Evolutionary conservation across 2,113 vertebrate genomes (phyloP), one percentile per base, ranked within the genome.

Genomic region (Actinemys pallida): DNA sequence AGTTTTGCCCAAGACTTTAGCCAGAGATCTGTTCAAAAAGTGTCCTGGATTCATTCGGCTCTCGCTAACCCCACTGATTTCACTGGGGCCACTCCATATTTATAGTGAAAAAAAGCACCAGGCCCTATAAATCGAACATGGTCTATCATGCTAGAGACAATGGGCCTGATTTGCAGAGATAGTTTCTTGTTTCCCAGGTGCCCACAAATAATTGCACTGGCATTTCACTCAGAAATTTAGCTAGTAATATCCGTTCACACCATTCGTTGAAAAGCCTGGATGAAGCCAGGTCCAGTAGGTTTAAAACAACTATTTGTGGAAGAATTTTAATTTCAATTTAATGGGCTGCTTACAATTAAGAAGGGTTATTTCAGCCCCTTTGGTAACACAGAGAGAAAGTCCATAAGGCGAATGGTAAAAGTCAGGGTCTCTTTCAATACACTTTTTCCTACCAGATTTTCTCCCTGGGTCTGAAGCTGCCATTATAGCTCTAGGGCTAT

Each of bases 201-300:
- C 2, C 42, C 7, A 2, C 59, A 3, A 0, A 27, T 31, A 10
- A 0, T 2, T 7, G 42, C 35, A 39, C 1, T 22, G 7, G 52
- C 20, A 31, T 25, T 17, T 86, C 50, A 5, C 47, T 42, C 2
- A 8, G 57, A 76, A 22, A 31, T 29, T 65, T n/a, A 42, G 27
- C 25, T 45, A 47, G 27, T 16, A 75, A 35, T 2, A 25, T 2
- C 19, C 4, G 57, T 47, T 45, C 78, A 53, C 86, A 42, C 57
- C 81, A 45, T 22, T 50, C 92, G 81, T n/a, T 78, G 42, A 47
- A 78, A 78, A 78, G 12, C 75, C 13, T 42, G 42, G 75, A 25
- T 78, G 42, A 47, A 10, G 19, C 20, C 19, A 39, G 42, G 11
- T 42, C 75, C 12, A 29, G 12, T 12, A 69, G 42, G 75, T 47